Percentiles rank a stretch among this genome's conserved stretches.
Conservation (phyloP, 2,888 invertebrate species). For the Hoplodrina ambigua region DNA sequence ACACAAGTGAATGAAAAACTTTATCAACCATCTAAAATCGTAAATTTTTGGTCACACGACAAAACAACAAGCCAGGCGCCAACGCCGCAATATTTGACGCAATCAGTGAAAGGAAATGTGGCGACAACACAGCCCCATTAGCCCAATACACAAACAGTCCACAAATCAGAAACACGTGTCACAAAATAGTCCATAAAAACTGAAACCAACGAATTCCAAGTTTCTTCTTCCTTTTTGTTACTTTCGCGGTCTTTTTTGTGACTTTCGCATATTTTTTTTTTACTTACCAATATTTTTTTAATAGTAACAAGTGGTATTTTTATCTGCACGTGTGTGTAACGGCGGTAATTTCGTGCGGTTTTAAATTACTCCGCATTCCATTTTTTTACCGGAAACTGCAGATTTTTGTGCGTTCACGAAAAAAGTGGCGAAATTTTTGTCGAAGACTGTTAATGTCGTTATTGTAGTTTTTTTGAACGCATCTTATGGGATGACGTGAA, state of each 20-base stretch:
- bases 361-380: conserved; percentile 84
- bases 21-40: conserved; percentile 36
- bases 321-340: conserved; percentile 84
- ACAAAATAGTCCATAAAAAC: conserved; percentile 65
- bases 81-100: conserved; percentile 78
- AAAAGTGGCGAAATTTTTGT: conserved; percentile 72
- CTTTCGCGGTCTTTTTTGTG: conserved; percentile 64
- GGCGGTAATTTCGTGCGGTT: conserved; percentile 85
- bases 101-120: conserved; percentile 81
- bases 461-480: conserved; percentile 24
- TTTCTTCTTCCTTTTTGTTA: conserved; percentile 63
- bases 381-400: conserved; percentile 86
- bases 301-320: conserved; percentile 75
- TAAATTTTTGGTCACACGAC: conserved; percentile 54
- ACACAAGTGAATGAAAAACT: background rate
- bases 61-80: conserved; percentile 63
- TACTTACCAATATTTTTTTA: conserved; percentile 51
- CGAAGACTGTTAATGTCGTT: conserved; percentile 68
- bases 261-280: conserved; percentile 57
- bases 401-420: conserved; percentile 80
- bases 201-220: conserved; percentile 56
- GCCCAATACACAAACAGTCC: conserved; percentile 66
- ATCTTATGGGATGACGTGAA: background rate
- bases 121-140: conserved; percentile 82
- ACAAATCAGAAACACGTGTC: conserved; percentile 88